These are phyloP conservation scores for Parnassius glacialis DNA, from an alignment of 2,888 invertebrate species.

Conservation along the genomic window DNA sequence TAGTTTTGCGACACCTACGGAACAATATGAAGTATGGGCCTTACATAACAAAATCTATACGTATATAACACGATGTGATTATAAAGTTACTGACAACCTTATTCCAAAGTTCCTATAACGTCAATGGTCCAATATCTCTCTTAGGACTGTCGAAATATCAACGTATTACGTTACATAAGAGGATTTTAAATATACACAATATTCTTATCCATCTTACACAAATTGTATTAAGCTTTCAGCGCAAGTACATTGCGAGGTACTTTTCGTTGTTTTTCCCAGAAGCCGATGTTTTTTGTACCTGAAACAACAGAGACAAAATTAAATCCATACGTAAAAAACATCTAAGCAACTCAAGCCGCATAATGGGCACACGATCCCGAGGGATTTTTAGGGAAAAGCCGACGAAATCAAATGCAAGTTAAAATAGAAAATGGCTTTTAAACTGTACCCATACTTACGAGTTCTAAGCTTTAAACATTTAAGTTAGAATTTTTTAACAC, in stretches of 20 bases:
- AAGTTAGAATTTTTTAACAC: too few relatives aligned
- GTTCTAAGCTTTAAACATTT: too few relatives aligned
- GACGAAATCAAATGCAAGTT: conserved; percentile 8
- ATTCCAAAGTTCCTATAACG: too few relatives aligned
- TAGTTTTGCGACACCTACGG: too few relatives aligned
- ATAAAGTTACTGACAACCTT: too few relatives aligned
- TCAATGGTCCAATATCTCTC: neutral
- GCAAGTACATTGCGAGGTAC: neutral
- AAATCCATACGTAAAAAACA: conserved; percentile 10
- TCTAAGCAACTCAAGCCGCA: neutral
- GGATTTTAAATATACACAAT: neutral
- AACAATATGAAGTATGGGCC: too few relatives aligned
- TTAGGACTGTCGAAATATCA: neutral
- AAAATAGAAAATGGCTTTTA: conserved; percentile 1
- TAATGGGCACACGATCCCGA: neutral
- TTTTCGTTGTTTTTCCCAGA: conserved; percentile 8
- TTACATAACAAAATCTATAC: too few relatives aligned
- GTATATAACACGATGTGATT: too few relatives aligned
- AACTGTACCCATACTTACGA: neutral
- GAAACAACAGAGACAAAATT: conserved; percentile 21
- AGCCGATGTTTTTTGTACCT: conserved; percentile 18
- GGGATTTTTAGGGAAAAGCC: conserved; percentile 2
- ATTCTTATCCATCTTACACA: conserved; percentile 8
- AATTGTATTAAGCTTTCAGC: conserved; percentile 14
- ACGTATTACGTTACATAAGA: neutral